Evolutionary conservation across 2,113 vertebrate genomes (phyloP), one percentile per base, ranked within the genome.

Genomic region (Silurus asotus): DNA sequence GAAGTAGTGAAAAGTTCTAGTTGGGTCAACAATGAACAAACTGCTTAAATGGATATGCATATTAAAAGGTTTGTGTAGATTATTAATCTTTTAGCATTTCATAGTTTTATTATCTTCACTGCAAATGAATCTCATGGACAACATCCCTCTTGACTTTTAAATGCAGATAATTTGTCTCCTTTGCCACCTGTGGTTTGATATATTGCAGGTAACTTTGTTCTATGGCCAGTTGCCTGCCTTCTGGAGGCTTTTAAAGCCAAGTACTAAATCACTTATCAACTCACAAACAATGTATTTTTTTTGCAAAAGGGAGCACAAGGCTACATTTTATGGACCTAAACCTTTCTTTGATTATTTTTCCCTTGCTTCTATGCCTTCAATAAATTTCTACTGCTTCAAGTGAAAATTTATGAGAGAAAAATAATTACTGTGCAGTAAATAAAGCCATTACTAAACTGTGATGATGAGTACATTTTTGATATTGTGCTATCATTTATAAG

Each of bases 381-480:
- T 77, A 64, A 87, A n/a, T 25, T 55, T 14, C 25, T 14, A 53
- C 45, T 84, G 17, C 49, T 82, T 55, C 65, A 59, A 72, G 20
- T 61, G 76, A 67, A 81, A 86, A 37, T 80, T 53, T 78, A 84
- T 59, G 78, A 82, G 70, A 88, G 82, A 84, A 85, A 83, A 83
- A 79, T 76, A 89, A 89, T 93, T 91, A 92, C 86, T 83, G 74
- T 84, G 56, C 81, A 84, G 81, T 82, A 87, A 70, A 91, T 93
- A 91, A 91, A 90, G 53, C 67, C 83, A 67, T 89, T 85, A 87
- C 75, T 62, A 55, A 84, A 59, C 25, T 28, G 76, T 3, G 11
- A 87, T 87, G 82, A 78, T 89, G 69, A 81, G 90, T 90, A 86
- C 92, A 93, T 92, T 89, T 91, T 91, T 92, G 87, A 89, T 91